These are phyloP conservation scores for Ellobius talpinus DNA, from an alignment of 2,113 vertebrate species.

Conservation along the genomic window DNA sequence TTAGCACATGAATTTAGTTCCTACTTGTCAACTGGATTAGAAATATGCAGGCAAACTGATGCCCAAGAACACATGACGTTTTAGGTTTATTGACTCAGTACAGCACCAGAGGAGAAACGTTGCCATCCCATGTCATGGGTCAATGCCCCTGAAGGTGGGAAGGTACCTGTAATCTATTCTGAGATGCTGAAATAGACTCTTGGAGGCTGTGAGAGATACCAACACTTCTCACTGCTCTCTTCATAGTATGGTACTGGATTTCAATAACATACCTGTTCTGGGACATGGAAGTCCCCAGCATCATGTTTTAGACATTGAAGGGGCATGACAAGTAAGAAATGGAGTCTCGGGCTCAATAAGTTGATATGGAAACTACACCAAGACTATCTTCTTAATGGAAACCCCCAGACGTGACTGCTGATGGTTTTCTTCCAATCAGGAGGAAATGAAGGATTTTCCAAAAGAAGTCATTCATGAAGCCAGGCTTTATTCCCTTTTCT, in stretches of 20 bases:
- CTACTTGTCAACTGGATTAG: neutral
- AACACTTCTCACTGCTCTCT: neutral
- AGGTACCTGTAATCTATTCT: neutral
- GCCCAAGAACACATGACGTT: neutral
- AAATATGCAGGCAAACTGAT: neutral
- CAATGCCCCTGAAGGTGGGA: neutral
- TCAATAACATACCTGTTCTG: neutral
- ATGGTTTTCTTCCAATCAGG: neutral
- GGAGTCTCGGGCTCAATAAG: neutral
- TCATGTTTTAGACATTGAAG: neutral
- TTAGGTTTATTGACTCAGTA: neutral
- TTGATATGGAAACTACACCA: neutral
- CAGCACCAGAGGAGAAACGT: neutral
- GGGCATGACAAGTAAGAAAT: neutral
- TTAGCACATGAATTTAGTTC: neutral
- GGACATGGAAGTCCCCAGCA: neutral
- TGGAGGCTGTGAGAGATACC: neutral
- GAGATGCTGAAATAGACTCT: neutral
- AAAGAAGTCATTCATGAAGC: neutral
- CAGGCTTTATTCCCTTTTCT: neutral
- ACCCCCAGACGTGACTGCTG: neutral
- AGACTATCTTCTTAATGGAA: conserved; percentile 4
- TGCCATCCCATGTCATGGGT: too few relatives aligned
- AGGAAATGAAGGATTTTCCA: conserved; percentile 41
- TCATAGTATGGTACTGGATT: neutral